Evolutionary conservation across 2,888 invertebrate genomes (phyloP).

Genomic region (Ptilodon capucinus): DNA sequence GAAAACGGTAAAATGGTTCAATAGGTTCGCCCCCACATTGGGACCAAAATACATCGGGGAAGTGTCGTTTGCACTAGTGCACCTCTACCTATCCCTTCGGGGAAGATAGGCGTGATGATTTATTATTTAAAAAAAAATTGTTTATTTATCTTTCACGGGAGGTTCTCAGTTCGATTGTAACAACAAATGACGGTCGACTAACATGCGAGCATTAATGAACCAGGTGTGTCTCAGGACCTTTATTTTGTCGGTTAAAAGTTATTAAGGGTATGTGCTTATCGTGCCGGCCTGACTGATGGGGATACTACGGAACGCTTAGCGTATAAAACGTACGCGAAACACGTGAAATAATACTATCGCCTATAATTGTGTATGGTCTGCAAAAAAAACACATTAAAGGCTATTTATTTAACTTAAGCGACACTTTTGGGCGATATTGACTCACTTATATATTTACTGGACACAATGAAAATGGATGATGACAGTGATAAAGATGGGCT

Average conservation of each 20-base stretch:
- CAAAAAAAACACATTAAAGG: conserved; percentile 22
- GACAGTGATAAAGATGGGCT: no score
- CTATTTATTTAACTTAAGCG: no score
- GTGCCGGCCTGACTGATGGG: conserved; percentile 33
- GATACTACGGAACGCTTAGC: conserved; percentile 40
- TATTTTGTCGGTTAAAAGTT: conserved; percentile 26
- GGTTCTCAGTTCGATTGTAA: conserved; percentile 14
- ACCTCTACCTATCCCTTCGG: no score
- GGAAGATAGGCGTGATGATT: no score
- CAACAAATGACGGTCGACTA: conserved; percentile 13
- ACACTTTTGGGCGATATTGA: no score
- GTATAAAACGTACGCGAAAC: conserved; percentile 35
- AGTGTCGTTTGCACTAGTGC: no score
- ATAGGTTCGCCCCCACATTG: no score
- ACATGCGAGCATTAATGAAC: conserved; percentile 24
- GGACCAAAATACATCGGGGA: no score
- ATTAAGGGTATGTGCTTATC: conserved; percentile 24
- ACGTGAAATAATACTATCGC: conserved; percentile 50
- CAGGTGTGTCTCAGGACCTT: conserved; percentile 31
- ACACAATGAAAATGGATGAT: no score
- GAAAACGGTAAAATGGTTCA: no score
- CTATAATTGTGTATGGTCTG: conserved; percentile 35
- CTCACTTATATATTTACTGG: no score
- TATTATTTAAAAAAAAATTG: no score
- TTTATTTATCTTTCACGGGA: conserved; percentile 6